These are phyloP conservation scores for Chymomyza amoena DNA, from an alignment of 2,888 invertebrate species.

Conservation along the genomic window DNA sequence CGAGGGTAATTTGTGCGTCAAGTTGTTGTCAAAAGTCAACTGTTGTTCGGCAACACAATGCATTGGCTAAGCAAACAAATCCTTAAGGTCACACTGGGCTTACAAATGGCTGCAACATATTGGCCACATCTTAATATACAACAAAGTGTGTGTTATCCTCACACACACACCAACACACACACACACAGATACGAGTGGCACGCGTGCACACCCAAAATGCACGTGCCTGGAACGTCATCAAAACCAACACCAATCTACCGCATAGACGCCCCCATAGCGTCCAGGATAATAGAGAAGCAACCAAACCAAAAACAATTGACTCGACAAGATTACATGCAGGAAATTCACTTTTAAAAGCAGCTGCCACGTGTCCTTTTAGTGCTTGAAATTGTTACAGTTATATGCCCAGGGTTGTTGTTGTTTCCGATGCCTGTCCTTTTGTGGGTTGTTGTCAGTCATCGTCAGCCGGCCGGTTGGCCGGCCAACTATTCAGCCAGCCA, in stretches of 20 bases:
- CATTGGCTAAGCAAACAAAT: slow-evolving; percentile 22
- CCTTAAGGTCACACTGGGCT: background rate
- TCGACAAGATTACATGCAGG: slow-evolving; percentile 75
- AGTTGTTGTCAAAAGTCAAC: slow-evolving; percentile 16
- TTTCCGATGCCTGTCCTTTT: slow-evolving; percentile 5
- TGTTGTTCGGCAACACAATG: slow-evolving; percentile 22
- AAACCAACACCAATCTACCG: slow-evolving; percentile 2
- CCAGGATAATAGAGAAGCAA: background rate
- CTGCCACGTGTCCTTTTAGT: slow-evolving; percentile 78
- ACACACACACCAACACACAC: background rate
- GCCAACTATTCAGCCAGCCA: slow-evolving; percentile 13
- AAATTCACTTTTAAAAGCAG: slow-evolving; percentile 79
- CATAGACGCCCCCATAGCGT: background rate
- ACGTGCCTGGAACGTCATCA: slow-evolving; percentile 11
- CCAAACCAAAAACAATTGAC: slow-evolving; percentile 69
- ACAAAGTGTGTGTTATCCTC: slow-evolving; percentile 40
- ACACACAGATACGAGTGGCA: background rate
- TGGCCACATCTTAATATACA: slow-evolving; percentile 69
- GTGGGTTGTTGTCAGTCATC: slow-evolving; percentile 23
- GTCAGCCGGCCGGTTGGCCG: slow-evolving; percentile 22
- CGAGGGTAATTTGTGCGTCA: background rate
- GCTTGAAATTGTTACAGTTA: slow-evolving; percentile 76
- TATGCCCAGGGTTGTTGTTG: slow-evolving; percentile 21
- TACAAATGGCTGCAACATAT: slow-evolving; percentile 66
- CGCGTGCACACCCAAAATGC: slow-evolving; percentile 7